These are phyloP conservation scores for Allacma fusca DNA, from an alignment of 2,888 invertebrate species.

Conservation along the genomic window DNA sequence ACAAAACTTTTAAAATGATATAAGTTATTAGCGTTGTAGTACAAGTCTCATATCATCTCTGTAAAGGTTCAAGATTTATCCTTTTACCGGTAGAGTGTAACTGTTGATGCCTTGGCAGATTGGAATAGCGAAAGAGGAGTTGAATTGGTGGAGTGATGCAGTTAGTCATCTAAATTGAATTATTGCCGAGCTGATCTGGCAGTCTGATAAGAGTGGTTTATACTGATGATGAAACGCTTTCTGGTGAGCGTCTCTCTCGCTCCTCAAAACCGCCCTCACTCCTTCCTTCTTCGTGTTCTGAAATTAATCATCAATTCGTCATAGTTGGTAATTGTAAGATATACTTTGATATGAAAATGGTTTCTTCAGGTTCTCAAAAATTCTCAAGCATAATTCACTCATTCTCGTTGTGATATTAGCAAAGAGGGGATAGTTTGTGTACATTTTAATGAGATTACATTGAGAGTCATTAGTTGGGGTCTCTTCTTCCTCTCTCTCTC, in stretches of 20 bases:
- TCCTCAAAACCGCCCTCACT: neutral
- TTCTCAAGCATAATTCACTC: neutral
- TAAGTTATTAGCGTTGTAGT: too few species aligned
- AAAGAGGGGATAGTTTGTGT: neutral
- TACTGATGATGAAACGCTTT: neutral
- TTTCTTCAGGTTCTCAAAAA: neutral
- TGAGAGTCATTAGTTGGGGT: neutral
- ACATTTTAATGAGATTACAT: conserved; percentile 1
- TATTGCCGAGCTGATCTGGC: neutral
- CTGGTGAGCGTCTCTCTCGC: neutral
- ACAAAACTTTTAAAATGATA: too few species aligned
- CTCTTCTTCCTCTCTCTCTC: too few species aligned
- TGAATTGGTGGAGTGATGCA: too few species aligned
- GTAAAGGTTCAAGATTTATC: too few species aligned
- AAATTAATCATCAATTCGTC: conserved; percentile 5
- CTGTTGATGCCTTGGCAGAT: neutral
- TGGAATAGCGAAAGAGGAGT: neutral
- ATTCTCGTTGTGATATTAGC: neutral
- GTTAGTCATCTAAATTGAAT: conserved; percentile 9
- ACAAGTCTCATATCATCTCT: too few species aligned
- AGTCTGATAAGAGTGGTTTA: conserved; percentile 5
- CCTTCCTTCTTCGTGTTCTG: neutral
- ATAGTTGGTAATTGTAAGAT: conserved; percentile 1
- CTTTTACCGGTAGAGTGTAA: neutral
- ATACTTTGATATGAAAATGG: conserved; percentile 3